These are phyloP conservation scores for Asarcornis scutulata DNA, from an alignment of 2,113 vertebrate species.

Conservation along the genomic window DNA sequence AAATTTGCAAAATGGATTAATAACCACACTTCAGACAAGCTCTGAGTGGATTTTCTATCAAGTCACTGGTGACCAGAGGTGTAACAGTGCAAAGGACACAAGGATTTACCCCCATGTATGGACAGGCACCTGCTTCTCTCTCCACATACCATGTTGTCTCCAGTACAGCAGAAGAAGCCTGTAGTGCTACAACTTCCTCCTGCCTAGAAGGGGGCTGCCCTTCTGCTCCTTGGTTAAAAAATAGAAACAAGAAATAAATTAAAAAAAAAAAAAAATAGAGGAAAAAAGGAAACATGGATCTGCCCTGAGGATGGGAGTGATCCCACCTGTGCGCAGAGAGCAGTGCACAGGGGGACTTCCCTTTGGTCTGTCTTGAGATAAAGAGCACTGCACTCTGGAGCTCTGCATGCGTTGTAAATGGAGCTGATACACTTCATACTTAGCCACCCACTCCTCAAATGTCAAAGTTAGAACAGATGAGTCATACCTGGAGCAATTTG, in stretches of 20 bases:
- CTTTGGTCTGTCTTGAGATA: not conserved
- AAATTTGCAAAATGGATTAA: not conserved
- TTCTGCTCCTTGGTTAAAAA: not conserved
- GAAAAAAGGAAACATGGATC: too few relatives aligned
- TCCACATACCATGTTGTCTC: fast-evolving
- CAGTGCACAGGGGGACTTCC: fast-evolving
- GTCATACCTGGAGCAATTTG: not conserved
- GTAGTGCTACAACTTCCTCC: not conserved
- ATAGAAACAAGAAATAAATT: not conserved
- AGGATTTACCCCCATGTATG: fast-evolving
- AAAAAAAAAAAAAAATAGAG: not conserved
- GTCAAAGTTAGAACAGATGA: not conserved
- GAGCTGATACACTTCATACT: not conserved
- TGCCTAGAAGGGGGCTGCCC: fast-evolving
- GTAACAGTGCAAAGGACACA: not conserved
- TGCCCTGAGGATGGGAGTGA: not conserved
- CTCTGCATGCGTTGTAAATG: not conserved
- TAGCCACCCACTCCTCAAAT: not conserved
- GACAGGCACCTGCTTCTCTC: not conserved
- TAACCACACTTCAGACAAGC: not conserved
- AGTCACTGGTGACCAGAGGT: not conserved
- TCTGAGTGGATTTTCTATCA: not conserved
- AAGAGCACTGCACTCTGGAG: not conserved
- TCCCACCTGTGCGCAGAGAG: not conserved
- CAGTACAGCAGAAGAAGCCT: not conserved